These are phyloP conservation scores for Dryobates pubescens DNA, from an alignment of 2,797 vertebrate species.

Conservation along the genomic window DNA sequence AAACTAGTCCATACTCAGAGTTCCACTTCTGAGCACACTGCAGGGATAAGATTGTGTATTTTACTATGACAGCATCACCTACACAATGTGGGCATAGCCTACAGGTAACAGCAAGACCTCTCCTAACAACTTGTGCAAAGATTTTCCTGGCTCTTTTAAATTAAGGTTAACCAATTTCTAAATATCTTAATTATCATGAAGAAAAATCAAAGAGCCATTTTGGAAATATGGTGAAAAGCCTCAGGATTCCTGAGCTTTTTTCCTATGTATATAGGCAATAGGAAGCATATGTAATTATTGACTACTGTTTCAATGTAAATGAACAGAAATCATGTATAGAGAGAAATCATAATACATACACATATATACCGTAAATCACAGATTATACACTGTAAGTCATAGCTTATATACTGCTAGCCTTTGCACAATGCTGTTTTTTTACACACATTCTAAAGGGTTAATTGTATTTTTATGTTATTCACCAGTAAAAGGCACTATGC, in stretches of 20 bases:
- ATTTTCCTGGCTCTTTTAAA: neutral
- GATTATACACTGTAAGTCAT: neutral
- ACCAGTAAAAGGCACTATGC: neutral
- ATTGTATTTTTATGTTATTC: neutral
- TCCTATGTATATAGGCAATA: neutral
- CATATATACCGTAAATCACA: neutral
- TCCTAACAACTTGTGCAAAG: neutral
- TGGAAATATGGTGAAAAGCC: neutral
- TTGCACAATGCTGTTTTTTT: neutral
- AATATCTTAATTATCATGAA: neutral
- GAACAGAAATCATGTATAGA: neutral
- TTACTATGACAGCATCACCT: neutral
- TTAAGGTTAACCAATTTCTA: neutral
- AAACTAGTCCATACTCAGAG: neutral
- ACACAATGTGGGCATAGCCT: neutral
- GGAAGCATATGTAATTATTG: neutral
- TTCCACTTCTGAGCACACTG: neutral
- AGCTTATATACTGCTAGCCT: neutral
- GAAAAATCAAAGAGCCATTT: neutral
- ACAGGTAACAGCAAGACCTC: neutral
- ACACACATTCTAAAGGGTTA: neutral
- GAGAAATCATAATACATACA: neutral
- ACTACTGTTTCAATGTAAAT: neutral
- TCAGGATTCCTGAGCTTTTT: neutral
- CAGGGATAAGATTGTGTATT: neutral